Base-by-base conservation (phyloP, 2,113 vertebrate species). In the Poicephalus gulielmi region DNA sequence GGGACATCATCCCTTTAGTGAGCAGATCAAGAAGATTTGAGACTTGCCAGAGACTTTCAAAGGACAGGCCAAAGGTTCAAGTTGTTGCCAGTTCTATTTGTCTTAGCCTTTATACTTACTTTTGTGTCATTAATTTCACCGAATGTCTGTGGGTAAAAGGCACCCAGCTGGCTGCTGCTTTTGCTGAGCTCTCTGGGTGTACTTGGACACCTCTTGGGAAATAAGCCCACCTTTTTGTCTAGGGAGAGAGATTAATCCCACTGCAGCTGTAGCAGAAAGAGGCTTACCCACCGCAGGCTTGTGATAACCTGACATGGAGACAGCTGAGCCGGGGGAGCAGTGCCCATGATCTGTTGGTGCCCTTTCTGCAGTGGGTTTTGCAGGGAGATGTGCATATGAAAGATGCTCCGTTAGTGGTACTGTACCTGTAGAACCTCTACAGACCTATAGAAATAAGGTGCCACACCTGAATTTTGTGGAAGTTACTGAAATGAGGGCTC, bases 71-170 rank as follows among this genome's bases (percentile, higher is more conserved):
- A 94, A 96, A 97, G 94, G 93, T 91, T 96, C 93, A 96, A 95
- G 96, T 96, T 96, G 96, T 78, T 95, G 96, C 95, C 94, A 93
- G 91, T 93, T 96, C 92, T 97, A 88, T 96, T 96, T 96, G 94
- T 95, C 94, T 95, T 94, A 94, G 96, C 95, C 92, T 94, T 96
- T 96, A 95, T 79, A 79, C 93, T 91, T 91, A 96, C 93, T 97
- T 97, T 95, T 97, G 95, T 97, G 96, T 90, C 95, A 95, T 95
- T 95, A 96, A 97, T 97, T 96, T 97, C 87, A 74, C 92, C 92
- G 77, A 83, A 94, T 70, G 88, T 78, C 86, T 93, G 85, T 81
- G 92, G 73, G 92, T 94, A 94, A 97, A 96, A 96, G 92, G 90
- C 94, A 94, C 95, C 25, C 96, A 96, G 96, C 80, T 1, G 95